A percentile compares a stretch with the other conserved stretches of the same genome.
Evolutionary conservation across 53 echinoderm and acorn worm species (phyloP).

Genomic region (Paracentrotus lividus): DNA sequence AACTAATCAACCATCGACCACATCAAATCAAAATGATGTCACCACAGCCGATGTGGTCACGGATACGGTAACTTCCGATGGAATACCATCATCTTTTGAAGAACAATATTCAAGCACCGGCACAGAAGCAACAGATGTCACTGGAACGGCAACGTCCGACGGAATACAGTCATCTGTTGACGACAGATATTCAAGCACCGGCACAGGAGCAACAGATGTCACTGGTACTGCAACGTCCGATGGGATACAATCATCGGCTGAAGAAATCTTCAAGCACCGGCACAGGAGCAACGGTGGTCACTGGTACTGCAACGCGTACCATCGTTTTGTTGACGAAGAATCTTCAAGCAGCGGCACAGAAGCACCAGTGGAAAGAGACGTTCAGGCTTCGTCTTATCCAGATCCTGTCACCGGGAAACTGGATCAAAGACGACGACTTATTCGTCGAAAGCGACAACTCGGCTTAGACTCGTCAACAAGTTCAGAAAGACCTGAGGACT

Average conservation of each 20-base stretch:
- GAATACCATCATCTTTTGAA: neutral
- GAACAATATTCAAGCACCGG: too few relatives aligned
- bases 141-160: neutral
- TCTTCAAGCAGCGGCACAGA: neutral
- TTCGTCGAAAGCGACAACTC: conserved; percentile 1
- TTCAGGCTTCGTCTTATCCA: neutral
- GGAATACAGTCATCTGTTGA: neutral
- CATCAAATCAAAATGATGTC: neutral
- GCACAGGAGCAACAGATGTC: too few relatives aligned
- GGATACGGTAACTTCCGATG: neutral
- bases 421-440: neutral
- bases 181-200: neutral
- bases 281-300: too few relatives aligned
- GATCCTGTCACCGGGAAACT: conserved; percentile 49
- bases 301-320: too few relatives aligned
- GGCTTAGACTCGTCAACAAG: neutral
- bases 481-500: neutral
- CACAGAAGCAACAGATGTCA: too few relatives aligned
- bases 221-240: too few relatives aligned
- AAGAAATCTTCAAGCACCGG: too few relatives aligned
- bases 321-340: neutral
- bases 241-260: too few relatives aligned
- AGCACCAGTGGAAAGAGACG: neutral
- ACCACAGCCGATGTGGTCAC: neutral
- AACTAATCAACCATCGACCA: neutral